phyloP scores from a whole-genome alignment of 2,797 vertebrate genomes.

The Chelon labrosus region DNA sequence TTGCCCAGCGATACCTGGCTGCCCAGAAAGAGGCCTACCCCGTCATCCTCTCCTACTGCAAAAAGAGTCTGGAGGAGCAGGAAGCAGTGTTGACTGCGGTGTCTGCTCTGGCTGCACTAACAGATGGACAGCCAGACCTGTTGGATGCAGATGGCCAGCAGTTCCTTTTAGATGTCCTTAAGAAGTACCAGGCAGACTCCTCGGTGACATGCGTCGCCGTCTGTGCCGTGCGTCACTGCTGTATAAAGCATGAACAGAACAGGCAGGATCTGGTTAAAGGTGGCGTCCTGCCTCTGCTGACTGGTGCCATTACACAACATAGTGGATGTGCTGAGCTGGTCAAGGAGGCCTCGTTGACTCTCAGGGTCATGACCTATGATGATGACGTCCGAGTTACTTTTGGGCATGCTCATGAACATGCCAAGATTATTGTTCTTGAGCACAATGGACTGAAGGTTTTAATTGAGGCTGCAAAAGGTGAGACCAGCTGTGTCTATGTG shows the following conservation, averaged over 20 bases:
- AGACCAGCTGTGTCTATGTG: slow-evolving; percentile 8
- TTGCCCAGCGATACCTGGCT: slow-evolving; percentile 90
- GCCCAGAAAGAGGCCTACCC: slow-evolving; percentile 92
- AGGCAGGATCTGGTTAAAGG: slow-evolving; percentile 90
- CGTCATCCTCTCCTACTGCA: slow-evolving; percentile 88
- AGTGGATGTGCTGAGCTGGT: slow-evolving; percentile 79
- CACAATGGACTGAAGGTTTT: slow-evolving; percentile 90
- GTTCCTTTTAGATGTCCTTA: slow-evolving; percentile 84
- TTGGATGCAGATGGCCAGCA: slow-evolving; percentile 86
- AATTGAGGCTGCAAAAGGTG: slow-evolving; percentile 93
- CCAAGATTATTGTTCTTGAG: slow-evolving; percentile 93
- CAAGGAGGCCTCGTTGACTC: slow-evolving; percentile 83
- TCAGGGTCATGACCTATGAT: slow-evolving; percentile 93
- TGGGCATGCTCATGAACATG: slow-evolving; percentile 92
- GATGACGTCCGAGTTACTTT: slow-evolving; percentile 95
- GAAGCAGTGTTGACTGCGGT: slow-evolving; percentile 78
- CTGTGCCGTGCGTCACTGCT: slow-evolving; percentile 85
- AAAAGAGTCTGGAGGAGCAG: slow-evolving; percentile 65
- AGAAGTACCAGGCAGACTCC: slow-evolving; percentile 51
- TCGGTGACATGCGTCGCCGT: slow-evolving; percentile 76
- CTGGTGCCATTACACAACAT: slow-evolving; percentile 78
- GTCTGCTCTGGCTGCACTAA: slow-evolving; percentile 83
- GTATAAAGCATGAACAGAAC: slow-evolving; percentile 95
- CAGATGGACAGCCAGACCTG: slow-evolving; percentile 94
- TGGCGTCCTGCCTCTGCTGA: slow-evolving; percentile 86